Conservation (phyloP, 2,888 invertebrate genomes). For the Cabera pusaria region DNA sequence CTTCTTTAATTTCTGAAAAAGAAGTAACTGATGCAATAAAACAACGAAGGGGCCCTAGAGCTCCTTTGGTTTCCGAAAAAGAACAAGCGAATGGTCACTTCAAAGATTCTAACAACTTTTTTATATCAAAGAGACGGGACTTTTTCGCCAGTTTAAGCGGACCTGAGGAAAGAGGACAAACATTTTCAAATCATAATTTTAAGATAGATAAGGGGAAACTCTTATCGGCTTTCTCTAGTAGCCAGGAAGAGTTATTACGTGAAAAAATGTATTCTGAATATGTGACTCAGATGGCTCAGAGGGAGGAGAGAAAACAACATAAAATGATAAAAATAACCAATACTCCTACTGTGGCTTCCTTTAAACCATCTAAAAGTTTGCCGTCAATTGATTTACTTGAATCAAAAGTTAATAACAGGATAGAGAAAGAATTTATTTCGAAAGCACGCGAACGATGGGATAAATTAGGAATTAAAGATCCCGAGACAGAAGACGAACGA, state of each 20-base stretch:
- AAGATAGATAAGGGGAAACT: conserved; percentile 47
- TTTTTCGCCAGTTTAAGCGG: conserved; percentile 43
- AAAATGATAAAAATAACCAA: conserved; percentile 92
- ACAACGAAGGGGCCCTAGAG: conserved; percentile 67
- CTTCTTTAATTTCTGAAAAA: conserved; percentile 67
- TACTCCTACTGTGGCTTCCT: conserved; percentile 49
- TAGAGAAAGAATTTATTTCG: conserved; percentile 90
- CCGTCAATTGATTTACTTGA: conserved; percentile 60
- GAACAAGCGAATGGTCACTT: conserved; percentile 43
- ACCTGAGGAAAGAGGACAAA: conserved; percentile 8
- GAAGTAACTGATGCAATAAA: conserved; percentile 44
- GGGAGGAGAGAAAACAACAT: conserved; percentile 90
- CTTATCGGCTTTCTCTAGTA: conserved; percentile 77
- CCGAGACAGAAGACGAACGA: conserved; percentile 85
- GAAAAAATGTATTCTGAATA: conserved; percentile 94
- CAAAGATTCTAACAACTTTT: conserved; percentile 59
- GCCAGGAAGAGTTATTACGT: conserved; percentile 89
- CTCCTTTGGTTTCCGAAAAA: conserved; percentile 67
- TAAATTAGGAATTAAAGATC: conserved; percentile 87
- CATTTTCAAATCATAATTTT: neutral
- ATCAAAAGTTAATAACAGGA: conserved; percentile 74
- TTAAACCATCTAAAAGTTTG: conserved; percentile 64
- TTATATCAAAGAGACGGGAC: conserved; percentile 73
- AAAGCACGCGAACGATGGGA: conserved; percentile 88
- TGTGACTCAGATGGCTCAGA: conserved; percentile 89